Base-by-base conservation (phyloP, 2,888 invertebrate genomes). In the Dryococelus australis region DNA sequence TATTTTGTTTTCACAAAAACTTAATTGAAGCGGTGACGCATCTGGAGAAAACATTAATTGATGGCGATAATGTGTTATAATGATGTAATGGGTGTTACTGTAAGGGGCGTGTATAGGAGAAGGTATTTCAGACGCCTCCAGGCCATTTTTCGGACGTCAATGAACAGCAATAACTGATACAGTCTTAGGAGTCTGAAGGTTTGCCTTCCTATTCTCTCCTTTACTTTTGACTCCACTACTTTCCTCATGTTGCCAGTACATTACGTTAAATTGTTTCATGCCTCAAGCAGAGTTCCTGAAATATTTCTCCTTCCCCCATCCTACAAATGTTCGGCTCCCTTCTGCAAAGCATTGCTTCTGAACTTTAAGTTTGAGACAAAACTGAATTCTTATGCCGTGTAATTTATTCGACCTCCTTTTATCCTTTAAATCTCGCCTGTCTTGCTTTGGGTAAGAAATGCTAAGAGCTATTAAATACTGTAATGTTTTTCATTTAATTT, bases 401-500 rank as follows among this genome's bases (percentile, higher is more conserved):
- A 65, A 65, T 65, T 47, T 24, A 65, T 65, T 65, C 13, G 65
- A 65, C 65, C 65, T 65, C 65, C 8, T 65, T 65, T 65, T 65
- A 65, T 16, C 10, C 65, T 65, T 51, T 65, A 65, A 65, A 65
- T 65, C 65, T 65, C 65, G 65, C 24, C 65, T 65, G 51, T 51
- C 51, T 65, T 65, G 65, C 65, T 65, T 65, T 24, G 65, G 16
- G 65, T n/a, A 65, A 65, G 65, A 65, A 65, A 65, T 12, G n/a
- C 65, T 65, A 16, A 65, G 65, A 65, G 65, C 65, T 65, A 65
- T 65, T 65, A n/a, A 65, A 65, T 65, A 65, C 20, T 10, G 3
- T 65, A 65, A 65, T 65, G 65, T 65, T 65, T 65, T 65, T 65
- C 24, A n/a, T 65, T 65, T n/a, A 65, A 65, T 65, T 20, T 65